Conservation (phyloP, 2,888 invertebrate genomes). For the Dynastes maya region DNA sequence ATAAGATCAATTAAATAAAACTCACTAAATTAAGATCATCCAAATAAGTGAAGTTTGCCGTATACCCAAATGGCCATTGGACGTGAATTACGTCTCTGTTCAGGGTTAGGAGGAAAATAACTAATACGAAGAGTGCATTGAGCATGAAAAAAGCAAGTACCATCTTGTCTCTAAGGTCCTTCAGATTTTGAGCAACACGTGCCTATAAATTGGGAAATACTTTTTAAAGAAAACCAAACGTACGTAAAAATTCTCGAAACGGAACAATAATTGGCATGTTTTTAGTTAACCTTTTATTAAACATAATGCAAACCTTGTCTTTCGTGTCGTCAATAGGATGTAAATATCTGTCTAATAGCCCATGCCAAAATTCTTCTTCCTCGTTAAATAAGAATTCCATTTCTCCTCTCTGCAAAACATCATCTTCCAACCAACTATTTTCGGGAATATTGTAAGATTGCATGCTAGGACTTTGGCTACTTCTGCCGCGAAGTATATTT, state of each 20-base stretch:
- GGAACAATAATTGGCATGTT: neutral
- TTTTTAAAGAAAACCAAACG: no score
- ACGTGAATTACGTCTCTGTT: constrained; percentile 81
- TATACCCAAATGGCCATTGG: constrained; percentile 79
- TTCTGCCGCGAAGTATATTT: constrained; percentile 73
- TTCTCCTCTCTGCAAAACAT: constrained; percentile 77
- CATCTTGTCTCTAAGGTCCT: constrained; percentile 78
- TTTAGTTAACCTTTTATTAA: neutral
- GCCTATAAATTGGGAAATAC: constrained; percentile 59
- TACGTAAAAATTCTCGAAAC: no score
- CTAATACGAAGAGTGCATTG: constrained; percentile 83
- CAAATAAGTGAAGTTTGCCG: constrained; percentile 68
- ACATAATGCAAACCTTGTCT: constrained; percentile 29
- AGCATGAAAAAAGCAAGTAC: constrained; percentile 83
- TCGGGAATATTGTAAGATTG: constrained; percentile 64
- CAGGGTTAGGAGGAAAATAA: constrained; percentile 82
- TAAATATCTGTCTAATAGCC: constrained; percentile 83
- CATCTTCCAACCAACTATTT: constrained; percentile 80
- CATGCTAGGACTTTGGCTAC: constrained; percentile 71
- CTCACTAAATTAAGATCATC: constrained; percentile 61
- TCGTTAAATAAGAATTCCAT: constrained; percentile 77
- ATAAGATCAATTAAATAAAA: neutral
- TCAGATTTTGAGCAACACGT: constrained; percentile 70
- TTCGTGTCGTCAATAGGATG: constrained; percentile 81
- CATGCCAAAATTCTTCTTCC: constrained; percentile 85